These are phyloP conservation scores for Mycteria americana DNA, from an alignment of 2,797 vertebrate species.

Conservation along the genomic window DNA sequence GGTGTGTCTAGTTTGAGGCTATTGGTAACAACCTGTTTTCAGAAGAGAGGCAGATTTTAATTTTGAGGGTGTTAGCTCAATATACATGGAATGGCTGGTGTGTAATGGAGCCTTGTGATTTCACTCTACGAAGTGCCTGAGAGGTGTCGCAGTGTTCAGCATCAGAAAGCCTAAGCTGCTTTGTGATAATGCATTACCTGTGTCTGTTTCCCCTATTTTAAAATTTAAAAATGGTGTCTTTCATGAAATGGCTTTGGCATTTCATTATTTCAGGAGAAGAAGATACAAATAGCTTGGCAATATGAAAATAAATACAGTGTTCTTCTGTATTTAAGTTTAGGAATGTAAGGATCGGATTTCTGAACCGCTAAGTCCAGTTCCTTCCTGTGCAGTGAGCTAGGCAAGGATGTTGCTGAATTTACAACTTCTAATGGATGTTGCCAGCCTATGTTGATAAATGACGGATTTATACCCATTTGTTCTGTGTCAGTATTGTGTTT, in stretches of 20 bases:
- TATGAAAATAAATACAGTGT: neutral
- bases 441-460: neutral
- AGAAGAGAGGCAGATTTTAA: neutral
- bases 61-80: neutral
- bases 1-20: neutral
- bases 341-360: neutral
- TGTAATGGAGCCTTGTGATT: neutral
- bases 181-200: neutral
- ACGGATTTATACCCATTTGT: neutral
- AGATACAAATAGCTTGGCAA: neutral
- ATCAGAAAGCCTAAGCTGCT: neutral
- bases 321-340: neutral
- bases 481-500: neutral
- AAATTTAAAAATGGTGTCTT: neutral
- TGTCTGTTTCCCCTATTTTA: neutral
- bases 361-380: neutral
- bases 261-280: neutral
- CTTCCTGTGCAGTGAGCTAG: neutral
- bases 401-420: neutral
- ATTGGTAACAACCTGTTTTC: neutral
- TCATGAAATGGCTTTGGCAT: neutral
- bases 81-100: neutral
- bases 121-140: neutral
- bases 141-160: neutral
- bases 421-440: neutral